Percentiles rank a stretch among this genome's conserved stretches.
phyloP scores from a whole-genome alignment of 2,888 invertebrate species.

The Physocephala rufipes region DNA sequence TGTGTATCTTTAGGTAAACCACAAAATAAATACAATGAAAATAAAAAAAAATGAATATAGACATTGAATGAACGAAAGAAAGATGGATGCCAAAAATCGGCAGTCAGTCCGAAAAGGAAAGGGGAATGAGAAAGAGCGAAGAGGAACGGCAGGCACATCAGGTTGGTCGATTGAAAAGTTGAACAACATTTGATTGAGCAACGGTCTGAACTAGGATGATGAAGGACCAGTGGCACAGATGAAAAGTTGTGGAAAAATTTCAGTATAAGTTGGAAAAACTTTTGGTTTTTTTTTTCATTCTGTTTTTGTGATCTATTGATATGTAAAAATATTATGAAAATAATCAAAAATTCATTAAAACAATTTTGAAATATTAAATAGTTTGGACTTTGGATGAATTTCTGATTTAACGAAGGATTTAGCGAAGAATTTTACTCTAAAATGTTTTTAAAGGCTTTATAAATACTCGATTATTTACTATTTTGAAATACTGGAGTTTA shows the following conservation, averaged over 20 bases:
- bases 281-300: not conserved
- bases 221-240: not conserved
- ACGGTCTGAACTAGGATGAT: no score
- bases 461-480: no score
- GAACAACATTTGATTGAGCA: slow-evolving; percentile 2
- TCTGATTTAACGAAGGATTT: not conserved
- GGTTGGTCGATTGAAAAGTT: not conserved
- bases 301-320: slow-evolving; percentile 25
- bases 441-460: not conserved
- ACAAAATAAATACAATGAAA: slow-evolving; percentile 3
- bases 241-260: slow-evolving; percentile 21
- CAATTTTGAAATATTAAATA: not conserved
- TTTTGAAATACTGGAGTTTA: no score
- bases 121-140: no score
- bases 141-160: not conserved
- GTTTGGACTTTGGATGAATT: not conserved
- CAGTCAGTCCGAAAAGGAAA: no score
- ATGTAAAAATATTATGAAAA: slow-evolving; percentile 24
- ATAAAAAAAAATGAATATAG: not conserved
- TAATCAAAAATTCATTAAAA: slow-evolving; percentile 4
- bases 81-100: not conserved
- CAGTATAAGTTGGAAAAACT: not conserved
- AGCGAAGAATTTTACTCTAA: not conserved
- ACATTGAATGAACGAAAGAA: not conserved
- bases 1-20: slow-evolving; percentile 14